Base-by-base conservation (phyloP, 2,797 vertebrate species). In the Falco concolor region DNA sequence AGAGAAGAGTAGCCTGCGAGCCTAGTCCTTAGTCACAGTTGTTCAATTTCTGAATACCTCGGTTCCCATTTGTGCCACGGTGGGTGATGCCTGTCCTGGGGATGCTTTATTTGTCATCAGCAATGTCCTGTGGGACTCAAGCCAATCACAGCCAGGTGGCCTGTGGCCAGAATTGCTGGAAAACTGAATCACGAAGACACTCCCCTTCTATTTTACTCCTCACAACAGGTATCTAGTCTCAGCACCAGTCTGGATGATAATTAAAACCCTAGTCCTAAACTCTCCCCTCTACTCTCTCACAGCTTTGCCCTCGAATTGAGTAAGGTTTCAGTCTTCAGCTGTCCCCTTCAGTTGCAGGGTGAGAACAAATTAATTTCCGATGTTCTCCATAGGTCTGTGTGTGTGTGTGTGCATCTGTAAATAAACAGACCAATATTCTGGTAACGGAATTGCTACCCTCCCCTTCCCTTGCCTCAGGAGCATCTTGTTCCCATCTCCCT, bases 401-500 rank as follows among this genome's bases (percentile, higher is more conserved):
- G 70, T 78, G 70, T 78, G 57, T 47, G 6, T 28, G 56, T 12
- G 60, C 65, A 65, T 77, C 93, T 95, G 81, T 95, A 97, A 97
- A 96, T 88, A 97, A 93, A 90, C 47, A 85, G 89, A 90, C 84
- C 84, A 52, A 85, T 86, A 96, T 81, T 87, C 85, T 92, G 79
- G 82, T 96, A 79, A 96, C 64, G 59, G 81, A 94, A 82, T 70
- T 91, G 83, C 69, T 73, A 18, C 90, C 88, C 90, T 86, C 93
- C 87, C 61, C 84, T 88, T 77, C 90, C 50, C 95, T 80, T 80
- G 96, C 91, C 79, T 91, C 87, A 22, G 93, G 93, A 97, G 96
- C 96, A 96, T 97, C 97, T 96, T 95, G 93, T 96, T 96, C 95
- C 89, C 92, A 95, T 89, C 92, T 95, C 96, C 83, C 90, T 89